Conservation (phyloP, 1,140 invertebrate genomes). For the Polyergus mexicanus region DNA sequence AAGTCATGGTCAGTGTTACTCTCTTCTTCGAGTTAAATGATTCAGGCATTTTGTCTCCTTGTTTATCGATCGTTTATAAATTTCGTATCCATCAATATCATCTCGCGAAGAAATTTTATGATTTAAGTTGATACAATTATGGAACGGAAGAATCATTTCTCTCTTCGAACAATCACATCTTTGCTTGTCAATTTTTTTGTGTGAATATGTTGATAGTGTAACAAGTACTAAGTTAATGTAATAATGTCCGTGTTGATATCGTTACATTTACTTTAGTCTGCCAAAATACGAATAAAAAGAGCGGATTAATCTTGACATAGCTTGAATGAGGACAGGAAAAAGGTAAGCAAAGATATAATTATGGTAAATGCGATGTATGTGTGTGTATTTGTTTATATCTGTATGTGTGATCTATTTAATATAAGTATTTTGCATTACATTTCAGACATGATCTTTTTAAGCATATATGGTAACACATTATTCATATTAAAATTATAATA, state of each 20-base stretch:
- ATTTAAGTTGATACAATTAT: not conserved
- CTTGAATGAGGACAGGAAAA: not conserved
- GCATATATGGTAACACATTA: not conserved
- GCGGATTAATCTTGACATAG: not conserved
- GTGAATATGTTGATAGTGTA: not conserved
- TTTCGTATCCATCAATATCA: not conserved
- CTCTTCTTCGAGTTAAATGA: constrained; percentile 3
- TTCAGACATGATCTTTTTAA: not conserved
- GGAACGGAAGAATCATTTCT: not conserved
- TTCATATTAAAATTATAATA: not conserved
- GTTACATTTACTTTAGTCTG: not conserved
- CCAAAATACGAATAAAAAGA: not conserved
- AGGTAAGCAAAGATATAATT: not conserved
- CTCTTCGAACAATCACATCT: not conserved
- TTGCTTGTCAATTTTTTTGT: not conserved
- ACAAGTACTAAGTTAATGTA: not conserved
- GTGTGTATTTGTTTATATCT: too few species aligned
- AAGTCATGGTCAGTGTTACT: constrained; percentile 77
- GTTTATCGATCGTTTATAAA: not conserved
- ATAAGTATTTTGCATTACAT: not conserved
- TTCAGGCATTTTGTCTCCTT: not conserved
- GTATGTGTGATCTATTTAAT: not conserved
- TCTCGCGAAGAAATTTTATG: not conserved
- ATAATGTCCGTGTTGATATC: not conserved
- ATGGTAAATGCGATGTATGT: not conserved